Base-by-base conservation (phyloP, 2,888 invertebrate genomes). In the Flexamia atlantica region DNA sequence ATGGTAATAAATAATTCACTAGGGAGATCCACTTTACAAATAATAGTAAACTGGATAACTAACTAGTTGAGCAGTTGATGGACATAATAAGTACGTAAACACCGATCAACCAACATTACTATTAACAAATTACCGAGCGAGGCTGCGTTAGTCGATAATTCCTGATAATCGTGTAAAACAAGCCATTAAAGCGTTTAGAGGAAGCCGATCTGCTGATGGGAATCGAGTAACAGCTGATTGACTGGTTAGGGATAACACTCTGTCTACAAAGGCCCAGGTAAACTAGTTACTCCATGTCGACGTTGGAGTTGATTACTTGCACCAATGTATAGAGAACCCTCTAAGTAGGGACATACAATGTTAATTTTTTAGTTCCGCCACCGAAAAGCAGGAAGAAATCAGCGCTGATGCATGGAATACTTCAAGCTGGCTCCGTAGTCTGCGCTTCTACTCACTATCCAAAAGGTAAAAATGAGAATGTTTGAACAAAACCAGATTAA, bases 141-240 rank as follows among this genome's bases (percentile, higher is more conserved):
- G 23, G 32, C 32, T 17, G 17, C 30, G 32, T 30, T 68, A n/a
- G 32, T 30, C n/a, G 30, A n/a, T 30, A 32, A 30, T 68, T 30
- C 5, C 23, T 17, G 68, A 25, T 68, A 68, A 68, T 68, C 32
- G 68, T 32, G 32, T 68, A 68, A 60, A 68, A 68, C 68, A 68
- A 68, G 68, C 68, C 68, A 68, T 68, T 68, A 68, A 68, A 68
- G 68, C 32, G 30, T 68, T 68, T 72, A 72, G 72, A 72, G 42
- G 40, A 5, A 40, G 72, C 20, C n/a, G 42, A 72, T 42, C 42
- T 42, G 40, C 40, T 72, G 72, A 42, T 72, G 70, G 28, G 70
- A 25, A 60, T 68, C 32, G 23, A 68, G 30, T 30, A 36, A 32
- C 68, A 36, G 36, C 32, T 68, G 36, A 36, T 68, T 30, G 68